Percentiles rank a stretch among this genome's conserved stretches.
Evolutionary conservation across 1,140 invertebrate species (phyloP).

Genomic region (Euura lappo): DNA sequence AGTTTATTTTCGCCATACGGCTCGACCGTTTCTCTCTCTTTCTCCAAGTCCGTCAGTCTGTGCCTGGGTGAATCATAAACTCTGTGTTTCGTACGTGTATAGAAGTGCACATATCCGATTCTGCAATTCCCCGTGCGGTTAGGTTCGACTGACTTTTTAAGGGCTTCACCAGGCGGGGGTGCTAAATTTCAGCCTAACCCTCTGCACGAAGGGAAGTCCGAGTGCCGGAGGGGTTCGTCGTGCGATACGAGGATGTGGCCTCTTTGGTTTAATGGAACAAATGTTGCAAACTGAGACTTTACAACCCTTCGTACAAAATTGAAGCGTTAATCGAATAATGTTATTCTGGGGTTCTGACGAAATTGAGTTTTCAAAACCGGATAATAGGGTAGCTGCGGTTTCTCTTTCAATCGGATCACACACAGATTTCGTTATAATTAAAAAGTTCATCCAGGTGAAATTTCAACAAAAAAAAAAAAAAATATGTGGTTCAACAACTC

Average conservation of each 20-base stretch:
- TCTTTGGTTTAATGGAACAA: constrained; percentile 53
- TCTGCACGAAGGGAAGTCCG: neutral
- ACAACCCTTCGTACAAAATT: constrained; percentile 14
- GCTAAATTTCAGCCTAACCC: neutral
- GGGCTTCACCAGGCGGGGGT: neutral
- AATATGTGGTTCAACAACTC: too few species aligned
- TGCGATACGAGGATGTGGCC: constrained; percentile 9
- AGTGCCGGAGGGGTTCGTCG: neutral
- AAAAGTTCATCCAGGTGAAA: too few species aligned
- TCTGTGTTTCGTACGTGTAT: neutral
- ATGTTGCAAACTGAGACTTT: constrained; percentile 40
- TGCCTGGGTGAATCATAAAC: neutral
- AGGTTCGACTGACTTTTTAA: neutral
- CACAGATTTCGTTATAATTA: too few species aligned
- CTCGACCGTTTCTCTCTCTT: neutral
- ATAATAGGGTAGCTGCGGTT: too few species aligned
- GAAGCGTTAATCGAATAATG: neutral
- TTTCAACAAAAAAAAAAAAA: too few species aligned
- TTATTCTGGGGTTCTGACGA: neutral
- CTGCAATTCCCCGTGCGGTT: constrained; percentile 3
- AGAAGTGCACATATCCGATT: neutral
- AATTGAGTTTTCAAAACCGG: neutral
- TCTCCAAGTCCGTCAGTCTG: neutral
- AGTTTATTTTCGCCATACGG: neutral
- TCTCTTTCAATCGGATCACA: too few species aligned